phyloP scores from a whole-genome alignment of 2,797 vertebrate species.

The Selene dorsalis region DNA sequence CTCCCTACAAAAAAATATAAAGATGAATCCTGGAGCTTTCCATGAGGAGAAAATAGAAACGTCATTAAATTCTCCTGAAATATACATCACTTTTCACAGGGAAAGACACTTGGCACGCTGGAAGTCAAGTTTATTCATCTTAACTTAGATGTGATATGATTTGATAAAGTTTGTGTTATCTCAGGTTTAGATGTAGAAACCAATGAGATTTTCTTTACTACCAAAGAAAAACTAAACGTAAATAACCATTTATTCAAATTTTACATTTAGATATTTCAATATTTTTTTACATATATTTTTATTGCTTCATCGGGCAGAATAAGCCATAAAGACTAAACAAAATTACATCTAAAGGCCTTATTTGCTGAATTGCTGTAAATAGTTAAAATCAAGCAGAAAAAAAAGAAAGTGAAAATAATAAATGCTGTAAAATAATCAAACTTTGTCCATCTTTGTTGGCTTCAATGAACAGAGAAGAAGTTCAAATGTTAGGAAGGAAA shows the following conservation, averaged over 20 bases:
- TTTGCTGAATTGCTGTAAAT: constrained; percentile 1
- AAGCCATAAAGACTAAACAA: not conserved
- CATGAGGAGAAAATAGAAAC: constrained; percentile 69
- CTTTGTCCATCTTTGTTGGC: constrained; percentile 45
- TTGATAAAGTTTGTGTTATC: constrained; percentile 19
- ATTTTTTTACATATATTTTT: not conserved
- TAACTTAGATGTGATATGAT: constrained; percentile 43
- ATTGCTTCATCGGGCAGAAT: not conserved
- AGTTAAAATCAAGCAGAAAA: constrained; percentile 8
- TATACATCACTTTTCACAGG: constrained; percentile 72
- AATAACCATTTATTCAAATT: not conserved
- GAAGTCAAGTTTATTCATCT: constrained; percentile 60
- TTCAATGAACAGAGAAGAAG: constrained; percentile 46
- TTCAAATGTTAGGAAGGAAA: constrained; percentile 48
- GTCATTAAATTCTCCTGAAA: constrained; percentile 76
- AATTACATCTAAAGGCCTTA: not conserved
- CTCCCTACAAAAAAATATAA: constrained; percentile 45
- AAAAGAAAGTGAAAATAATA: constrained; percentile 33
- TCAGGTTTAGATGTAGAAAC: constrained; percentile 7
- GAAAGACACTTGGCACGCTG: constrained; percentile 53
- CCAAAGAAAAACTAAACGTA: not conserved
- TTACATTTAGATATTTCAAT: not conserved
- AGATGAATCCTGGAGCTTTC: constrained; percentile 57
- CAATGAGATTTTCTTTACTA: not conserved
- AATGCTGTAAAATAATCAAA: constrained; percentile 55